Base-by-base conservation (phyloP, 2,888 invertebrate genomes). In the Hirtodrosophila histrioides region DNA sequence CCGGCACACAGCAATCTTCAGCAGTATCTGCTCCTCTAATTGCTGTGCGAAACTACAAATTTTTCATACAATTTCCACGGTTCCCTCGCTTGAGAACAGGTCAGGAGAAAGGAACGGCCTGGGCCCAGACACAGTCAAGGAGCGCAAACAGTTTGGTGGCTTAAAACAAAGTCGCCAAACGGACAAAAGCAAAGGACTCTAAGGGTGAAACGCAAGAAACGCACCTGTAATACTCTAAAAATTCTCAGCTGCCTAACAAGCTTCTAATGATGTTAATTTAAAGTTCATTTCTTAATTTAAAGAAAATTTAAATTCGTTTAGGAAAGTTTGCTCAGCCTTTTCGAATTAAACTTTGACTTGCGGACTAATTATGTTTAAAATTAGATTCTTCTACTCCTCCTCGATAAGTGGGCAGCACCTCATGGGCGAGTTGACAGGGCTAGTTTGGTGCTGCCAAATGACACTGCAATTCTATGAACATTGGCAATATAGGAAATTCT, bases 11-110 rank as follows among this genome's bases (percentile, higher is more conserved):
- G 46, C 69, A 62, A 65, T 64, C 73, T 71, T 57, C 45, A 74
- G 61, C 57, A 69, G 51, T 49, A 62, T 48, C 51, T 24, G 54
- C 51, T 50, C 2, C 44, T 60, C 56, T 66, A 72, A 71, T 72
- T 72, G 71, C 68, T 41, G 37, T 39, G 44, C 44, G 39, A 54
- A 66, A 60, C 65, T 55, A 55, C 55, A 62, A 63, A 60, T 63
- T 75, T 58, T 41, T 61, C 64, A 73, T 75, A 75, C 63, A 63
- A 75, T 69, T 72, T 69, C 45, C 45, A 64, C 48, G 48, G 55
- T 50, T 45, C 44, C 45, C 58, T 56, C 24, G 48, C 48, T 56
- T 56, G 33, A 31, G 37, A 51, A 23, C 54, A 9, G 45, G 33
- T 46, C 37, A 46, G 39, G 24, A 31, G 11, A 33, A 56, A 11